A percentile compares a stretch with the other conserved stretches of the same genome.
Evolutionary conservation across 2,113 vertebrate genomes (phyloP).

Genomic region (Lota lota): DNA sequence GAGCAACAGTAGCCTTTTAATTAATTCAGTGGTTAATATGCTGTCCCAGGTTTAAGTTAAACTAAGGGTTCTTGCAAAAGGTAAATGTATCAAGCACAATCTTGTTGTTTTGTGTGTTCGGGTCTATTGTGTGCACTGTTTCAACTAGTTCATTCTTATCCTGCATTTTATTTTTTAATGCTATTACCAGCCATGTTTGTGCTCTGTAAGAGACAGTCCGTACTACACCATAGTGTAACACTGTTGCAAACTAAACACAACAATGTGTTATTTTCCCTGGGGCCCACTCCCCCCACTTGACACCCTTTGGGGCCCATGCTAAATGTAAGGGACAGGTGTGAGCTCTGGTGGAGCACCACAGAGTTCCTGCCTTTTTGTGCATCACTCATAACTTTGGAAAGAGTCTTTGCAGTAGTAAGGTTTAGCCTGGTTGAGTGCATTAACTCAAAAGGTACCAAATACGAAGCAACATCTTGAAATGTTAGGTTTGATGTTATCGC

Average conservation of each 20-base stretch:
- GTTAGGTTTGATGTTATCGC: no score
- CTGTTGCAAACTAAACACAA: not conserved
- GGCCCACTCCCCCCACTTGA: conserved; percentile 18
- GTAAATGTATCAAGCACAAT: no score
- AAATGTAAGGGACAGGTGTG: conserved; percentile 48
- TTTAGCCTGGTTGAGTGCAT: not conserved
- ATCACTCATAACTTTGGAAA: no score
- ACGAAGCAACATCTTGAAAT: no score
- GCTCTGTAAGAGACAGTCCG: no score
- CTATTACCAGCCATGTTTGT: no score
- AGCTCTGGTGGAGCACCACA: not conserved
- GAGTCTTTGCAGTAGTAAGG: not conserved
- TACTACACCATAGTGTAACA: not conserved
- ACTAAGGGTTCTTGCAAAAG: no score
- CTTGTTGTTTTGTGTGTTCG: not conserved
- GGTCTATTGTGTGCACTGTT: no score
- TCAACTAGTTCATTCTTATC: no score
- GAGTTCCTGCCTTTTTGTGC: not conserved
- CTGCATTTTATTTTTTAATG: no score
- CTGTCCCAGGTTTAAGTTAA: no score
- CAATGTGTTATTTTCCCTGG: conserved; percentile 3
- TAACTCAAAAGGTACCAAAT: not conserved
- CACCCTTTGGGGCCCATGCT: conserved; percentile 13
- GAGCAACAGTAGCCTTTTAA: not conserved
- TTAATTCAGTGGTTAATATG: not conserved